Evolutionary conservation across 2,113 vertebrate genomes (phyloP), one percentile per base, ranked within the genome.

Genomic region (Vulpes vulpes): DNA sequence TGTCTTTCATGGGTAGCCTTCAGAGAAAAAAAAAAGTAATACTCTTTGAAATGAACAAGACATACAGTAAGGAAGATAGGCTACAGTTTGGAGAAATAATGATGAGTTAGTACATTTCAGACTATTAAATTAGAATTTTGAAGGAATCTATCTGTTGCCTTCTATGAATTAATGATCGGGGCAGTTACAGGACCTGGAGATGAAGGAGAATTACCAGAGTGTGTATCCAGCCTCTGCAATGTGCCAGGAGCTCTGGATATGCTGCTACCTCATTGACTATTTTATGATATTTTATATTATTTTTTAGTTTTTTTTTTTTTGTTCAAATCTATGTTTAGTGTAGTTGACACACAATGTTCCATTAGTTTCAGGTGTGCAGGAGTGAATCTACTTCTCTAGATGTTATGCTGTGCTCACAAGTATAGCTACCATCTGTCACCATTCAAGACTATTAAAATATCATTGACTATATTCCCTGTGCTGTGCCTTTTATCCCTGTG

Each of bases 61-160:
- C 22, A 84, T 17, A 60, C 12, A 53, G 30, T 27, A 76, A 65
- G 59, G 85, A 64, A 89, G 8, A 25, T 69, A 81, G 64, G 6
- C 22, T 51, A 79, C 19, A 27, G 10, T 59, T 97, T 16, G 59
- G 30, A 95, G 27, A 83, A 80, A 51, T 82, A 51, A 65, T 69
- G 57, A 1, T 91, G 35, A 51, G 59, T 27, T 74, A 81, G 30
- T 62, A 20, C 16, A 91, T 79, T 74, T 95, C 49, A 89, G 32
- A 71, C 51, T 83, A 64, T 62, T 73, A 67, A 91, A 74, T 86
- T 81, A 94, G 22, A 85, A 88, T 95, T 90, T 90, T 73, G 27
- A n/a, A 90, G 20, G 11, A 64, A 62, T 87, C 62, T 85, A 12
- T 69, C 25, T 57, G 43, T n/a, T 91, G 55, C 59, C 35, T 87